Base-by-base conservation (phyloP, 2,888 invertebrate genomes). In the Limenitis camilla region DNA sequence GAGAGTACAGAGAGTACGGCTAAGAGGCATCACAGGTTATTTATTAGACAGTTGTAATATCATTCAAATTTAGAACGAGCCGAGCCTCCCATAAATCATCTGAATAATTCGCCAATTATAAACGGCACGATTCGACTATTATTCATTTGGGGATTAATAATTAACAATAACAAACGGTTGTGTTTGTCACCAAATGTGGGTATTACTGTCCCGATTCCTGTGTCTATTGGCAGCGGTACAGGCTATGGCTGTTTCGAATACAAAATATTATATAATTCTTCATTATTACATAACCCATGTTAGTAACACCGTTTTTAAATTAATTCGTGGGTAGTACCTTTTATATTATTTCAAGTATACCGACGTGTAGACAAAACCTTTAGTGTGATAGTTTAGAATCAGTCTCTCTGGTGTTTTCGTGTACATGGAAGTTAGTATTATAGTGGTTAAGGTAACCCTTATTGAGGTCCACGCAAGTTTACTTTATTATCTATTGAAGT, bases 101-200 rank as follows among this genome's bases (percentile, higher is more conserved):
- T 72, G 73, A 80, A 81, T 81, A 79, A 82, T 82, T 82, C 65
- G 72, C 74, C 75, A 71, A 76, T 81, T 79, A 80, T 70, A 65
- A 72, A 72, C 66, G 75, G 74, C 76, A 72, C 74, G 72, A 68
- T 68, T 71, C 66, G 64, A 71, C 81, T 71, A 81, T 83, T 78
- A 80, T 63, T 84, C 82, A 82, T 73, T 66, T 66, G 68, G 48
- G 79, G 81, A 82, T 82, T 83, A 79, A 75, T 78, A 72, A 78
- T 82, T 81, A 83, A 82, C 79, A 76, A 75, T 80, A 81, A 82
- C 76, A 81, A 83, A 81, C 80, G 75, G 76, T 76, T 68, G 71
- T 67, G 72, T 67, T 70, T 69, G 77, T 68, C 72, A 65, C 61
- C 51, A 39, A 52, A 42, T 52, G 30, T 52, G 39, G 54, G 28